Base-by-base conservation (phyloP, 2,888 invertebrate species). In the Leistus spinibarbis region DNA sequence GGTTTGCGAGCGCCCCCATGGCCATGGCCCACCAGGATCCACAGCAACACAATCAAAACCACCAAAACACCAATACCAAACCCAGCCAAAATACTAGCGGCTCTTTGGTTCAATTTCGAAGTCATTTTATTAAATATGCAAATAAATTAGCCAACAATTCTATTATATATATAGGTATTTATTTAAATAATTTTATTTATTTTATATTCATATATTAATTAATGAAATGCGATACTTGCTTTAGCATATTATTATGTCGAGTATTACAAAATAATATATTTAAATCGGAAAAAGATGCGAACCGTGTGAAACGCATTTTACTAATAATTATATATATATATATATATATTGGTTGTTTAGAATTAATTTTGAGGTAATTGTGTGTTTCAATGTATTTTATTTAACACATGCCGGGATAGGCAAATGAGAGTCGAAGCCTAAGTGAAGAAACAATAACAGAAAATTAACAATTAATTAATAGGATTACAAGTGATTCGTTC, bases 1-100 rank as follows among this genome's bases (percentile, higher is more conserved):
- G 40, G 24, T 64, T 23, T 23, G 64, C 3, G 3, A 16, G 10
- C n/a, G 64, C 4, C 24, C 1, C 63, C n/a, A 2, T 23, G 1
- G 16, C 83, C 83, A 70, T 82, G 81, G 66, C 81, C 81, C 73
- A 84, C 82, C 78, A 83, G 82, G 78, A 84, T 82, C 84, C 84
- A 84, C 75, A 84, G 82, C n/a, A 83, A 79, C 24, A 81, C 80
- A 54, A 84, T 81, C 16, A 84, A 79, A 19, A 82, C 81, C 70
- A 82, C 79, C 76, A 84, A 77, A 16, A 82, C 78, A 56, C 82
- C 79, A 67, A 84, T 83, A 63, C 82, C 82, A 24, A 81, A 76
- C 23, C 80, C 79, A 5, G 83, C 81, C 67, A 83, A 76, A 53
- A 81, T 80, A 56, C 82, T 78, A 54, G 79, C 78, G 62, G 78